phyloP scores from a whole-genome alignment of 2,797 vertebrate genomes.

The Sebastes taczanowskii region DNA sequence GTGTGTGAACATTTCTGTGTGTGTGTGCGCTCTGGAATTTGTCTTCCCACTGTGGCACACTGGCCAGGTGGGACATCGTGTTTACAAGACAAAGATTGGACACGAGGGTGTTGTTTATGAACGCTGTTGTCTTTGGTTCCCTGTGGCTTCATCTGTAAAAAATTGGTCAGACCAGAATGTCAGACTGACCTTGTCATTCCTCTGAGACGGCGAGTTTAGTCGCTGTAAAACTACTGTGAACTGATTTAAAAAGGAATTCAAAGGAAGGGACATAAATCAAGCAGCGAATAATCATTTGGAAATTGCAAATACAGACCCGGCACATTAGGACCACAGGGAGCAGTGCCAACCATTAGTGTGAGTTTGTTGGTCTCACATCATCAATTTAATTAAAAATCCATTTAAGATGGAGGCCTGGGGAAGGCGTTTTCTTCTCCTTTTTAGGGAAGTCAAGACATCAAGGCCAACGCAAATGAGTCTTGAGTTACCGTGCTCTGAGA shows the following conservation, averaged over 20 bases:
- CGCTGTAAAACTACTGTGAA: constrained; percentile 39
- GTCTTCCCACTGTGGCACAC: background rate
- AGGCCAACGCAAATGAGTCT: constrained; percentile 55
- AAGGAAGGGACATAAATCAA: constrained; percentile 71
- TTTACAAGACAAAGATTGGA: constrained; percentile 56
- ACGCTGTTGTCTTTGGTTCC: constrained; percentile 45
- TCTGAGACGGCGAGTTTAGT: constrained; percentile 21
- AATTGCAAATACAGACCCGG: constrained; percentile 63
- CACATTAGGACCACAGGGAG: constrained; percentile 74
- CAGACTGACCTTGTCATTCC: constrained; percentile 47
- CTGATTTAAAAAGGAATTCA: constrained; percentile 59
- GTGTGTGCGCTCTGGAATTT: background rate
- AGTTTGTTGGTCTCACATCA: constrained; percentile 78
- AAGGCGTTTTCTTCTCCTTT: constrained; percentile 43
- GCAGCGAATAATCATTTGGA: constrained; percentile 70
- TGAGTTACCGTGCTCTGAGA: constrained; percentile 33
- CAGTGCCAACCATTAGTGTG: constrained; percentile 66
- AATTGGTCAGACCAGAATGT: constrained; percentile 28
- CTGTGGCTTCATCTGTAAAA: constrained; percentile 51
- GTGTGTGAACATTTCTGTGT: background rate
- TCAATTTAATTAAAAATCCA: constrained; percentile 82
- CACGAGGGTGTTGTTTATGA: constrained; percentile 41
- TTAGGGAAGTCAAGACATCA: constrained; percentile 50
- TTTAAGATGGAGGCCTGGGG: constrained; percentile 68
- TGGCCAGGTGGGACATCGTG: constrained; percentile 44